Evolutionary conservation across 2,888 invertebrate genomes (phyloP), one percentile per base, ranked within the genome.

Genomic region (Hanleya hanleyi): DNA sequence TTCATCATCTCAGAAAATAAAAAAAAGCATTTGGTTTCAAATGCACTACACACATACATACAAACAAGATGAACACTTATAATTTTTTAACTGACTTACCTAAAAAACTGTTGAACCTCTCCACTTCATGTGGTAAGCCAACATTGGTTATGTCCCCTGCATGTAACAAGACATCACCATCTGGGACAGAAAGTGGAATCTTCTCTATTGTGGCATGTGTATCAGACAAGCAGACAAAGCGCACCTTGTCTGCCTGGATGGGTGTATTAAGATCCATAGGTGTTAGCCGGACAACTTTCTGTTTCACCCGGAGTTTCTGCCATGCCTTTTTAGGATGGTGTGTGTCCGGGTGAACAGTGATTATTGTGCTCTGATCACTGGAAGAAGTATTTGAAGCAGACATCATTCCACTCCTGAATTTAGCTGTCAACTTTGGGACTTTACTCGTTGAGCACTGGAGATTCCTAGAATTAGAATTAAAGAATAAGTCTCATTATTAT

Each of bases 191-290:
- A 1, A 77, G 15, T 80, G 93, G 93, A 18, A 94, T 92, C 80
- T 93, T 93, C 50, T 94, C 92, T 18, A 94, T 94, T 69, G 94
- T 90, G 0, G 94, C 93, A 89, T 96, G 96, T 0, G 96, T 96
- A 86, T 96, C 96, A 76, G 95, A 95, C 93, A 96, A 95, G 87
- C 96, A 96, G 3, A 96, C 96, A 81, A 96, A 93, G 67, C 95
- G 92, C 2, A 95, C 89, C 22, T 84, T 78, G 70, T 86, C 81
- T 0, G 74, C 74, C 71, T 71, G 81, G 36, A 87, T 74, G 15
- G 84, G 83, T 0, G 81, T 83, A n/a, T 70, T 61, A 0, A 80
- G 78, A 9, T 79, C 73, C 7, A 86, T 33, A 26, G 82, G 83
- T 0, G 41, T 37, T 33, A 85, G 82, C 73, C 72, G 76, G 7